Percentiles rank a stretch among this genome's conserved stretches.
Evolutionary conservation across 2,113 vertebrate species (phyloP).

Genomic region (Atractosteus spatula): DNA sequence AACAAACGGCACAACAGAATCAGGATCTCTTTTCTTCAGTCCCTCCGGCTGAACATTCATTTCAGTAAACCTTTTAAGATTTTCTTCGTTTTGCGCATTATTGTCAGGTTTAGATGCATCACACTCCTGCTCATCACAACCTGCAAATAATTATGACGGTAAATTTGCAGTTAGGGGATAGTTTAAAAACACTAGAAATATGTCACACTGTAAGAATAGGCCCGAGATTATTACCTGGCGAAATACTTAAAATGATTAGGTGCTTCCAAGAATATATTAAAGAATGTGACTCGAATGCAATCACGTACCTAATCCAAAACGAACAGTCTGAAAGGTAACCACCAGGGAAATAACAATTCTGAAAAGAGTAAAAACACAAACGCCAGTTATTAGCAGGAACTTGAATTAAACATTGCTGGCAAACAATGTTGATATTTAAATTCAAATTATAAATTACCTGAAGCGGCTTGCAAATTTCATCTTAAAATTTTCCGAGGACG

Average conservation of each 20-base stretch:
- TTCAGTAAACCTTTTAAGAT: constrained; percentile 40
- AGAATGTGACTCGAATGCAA: not conserved
- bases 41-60: constrained; percentile 36
- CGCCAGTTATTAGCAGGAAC: not conserved
- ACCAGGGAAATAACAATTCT: constrained; percentile 33
- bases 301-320: constrained; percentile 35
- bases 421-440: not conserved
- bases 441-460: not conserved
- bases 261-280: not conserved
- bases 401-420: not conserved
- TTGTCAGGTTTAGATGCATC: constrained; percentile 22
- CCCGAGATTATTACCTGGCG: not conserved
- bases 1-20: constrained; percentile 34
- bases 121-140: constrained; percentile 35
- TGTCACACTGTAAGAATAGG: too few species aligned
- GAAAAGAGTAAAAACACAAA: not conserved
- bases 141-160: constrained; percentile 18
- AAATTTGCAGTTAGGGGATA: too few species aligned
- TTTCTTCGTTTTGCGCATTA: constrained; percentile 18
- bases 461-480: too few species aligned
- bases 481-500: too few species aligned
- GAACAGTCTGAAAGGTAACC: constrained; percentile 13
- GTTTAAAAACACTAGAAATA: too few species aligned
- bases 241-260: not conserved
- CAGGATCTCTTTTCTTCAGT: constrained; percentile 24